phyloP scores from a whole-genome alignment of 2,888 invertebrate genomes.

The Resseliella maxima region DNA sequence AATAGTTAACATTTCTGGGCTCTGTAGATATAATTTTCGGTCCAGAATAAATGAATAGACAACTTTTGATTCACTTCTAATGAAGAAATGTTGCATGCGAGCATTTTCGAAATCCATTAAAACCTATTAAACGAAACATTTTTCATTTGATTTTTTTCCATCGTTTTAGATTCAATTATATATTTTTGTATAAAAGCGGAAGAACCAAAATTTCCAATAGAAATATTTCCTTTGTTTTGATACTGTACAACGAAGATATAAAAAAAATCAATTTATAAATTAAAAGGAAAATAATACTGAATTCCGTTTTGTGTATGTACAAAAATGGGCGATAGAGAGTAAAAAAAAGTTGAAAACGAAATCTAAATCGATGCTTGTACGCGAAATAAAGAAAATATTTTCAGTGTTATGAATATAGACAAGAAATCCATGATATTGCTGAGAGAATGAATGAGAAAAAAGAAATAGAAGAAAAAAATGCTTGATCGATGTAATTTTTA shows the following conservation, averaged over 20 bases:
- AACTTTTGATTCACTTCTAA: neutral
- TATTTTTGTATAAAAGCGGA: neutral
- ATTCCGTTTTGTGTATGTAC: constrained; percentile 18
- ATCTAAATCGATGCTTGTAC: neutral
- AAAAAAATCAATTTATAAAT: neutral
- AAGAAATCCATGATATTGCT: neutral
- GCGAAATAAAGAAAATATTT: neutral
- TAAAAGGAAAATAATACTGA: neutral
- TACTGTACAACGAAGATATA: neutral
- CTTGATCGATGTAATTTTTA: constrained; percentile 24
- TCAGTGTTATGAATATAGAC: neutral
- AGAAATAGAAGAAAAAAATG: neutral
- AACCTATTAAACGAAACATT: constrained; percentile 23
- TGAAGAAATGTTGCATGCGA: neutral
- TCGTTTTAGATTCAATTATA: neutral
- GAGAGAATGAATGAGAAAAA: neutral
- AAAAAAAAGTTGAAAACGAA: neutral
- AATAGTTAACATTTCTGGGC: neutral
- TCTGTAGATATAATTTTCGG: neutral
- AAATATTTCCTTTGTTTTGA: neutral
- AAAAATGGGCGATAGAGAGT: neutral
- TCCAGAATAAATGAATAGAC: neutral
- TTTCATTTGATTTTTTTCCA: neutral
- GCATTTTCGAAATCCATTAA: neutral
- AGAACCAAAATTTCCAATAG: constrained; percentile 3